Evolutionary conservation across 2,797 vertebrate genomes (phyloP).

Genomic region (Spinus olivaceus): DNA sequence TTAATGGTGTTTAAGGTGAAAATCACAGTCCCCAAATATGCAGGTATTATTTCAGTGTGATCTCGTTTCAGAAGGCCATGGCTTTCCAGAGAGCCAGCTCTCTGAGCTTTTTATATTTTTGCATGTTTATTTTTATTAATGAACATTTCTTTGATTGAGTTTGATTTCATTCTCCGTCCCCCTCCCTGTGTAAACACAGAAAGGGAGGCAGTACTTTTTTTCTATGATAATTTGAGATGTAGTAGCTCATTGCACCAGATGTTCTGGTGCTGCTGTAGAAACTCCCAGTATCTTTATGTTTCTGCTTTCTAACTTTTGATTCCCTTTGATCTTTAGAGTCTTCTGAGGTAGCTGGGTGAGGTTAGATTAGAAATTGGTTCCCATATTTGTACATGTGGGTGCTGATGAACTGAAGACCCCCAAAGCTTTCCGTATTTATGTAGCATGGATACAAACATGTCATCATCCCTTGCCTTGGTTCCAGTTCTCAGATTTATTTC

Average conservation of each 20-base stretch:
- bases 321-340: background rate
- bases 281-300: background rate
- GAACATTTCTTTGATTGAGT: background rate
- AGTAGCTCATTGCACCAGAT: background rate
- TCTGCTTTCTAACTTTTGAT: background rate
- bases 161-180: background rate
- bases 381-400: background rate
- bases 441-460: background rate
- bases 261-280: background rate
- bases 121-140: background rate
- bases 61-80: background rate
- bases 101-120: background rate
- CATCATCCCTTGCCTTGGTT: background rate
- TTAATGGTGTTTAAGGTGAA: background rate
- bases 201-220: background rate
- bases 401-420: background rate
- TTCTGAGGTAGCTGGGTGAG: background rate
- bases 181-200: background rate
- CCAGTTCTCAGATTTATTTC: background rate
- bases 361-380: background rate
- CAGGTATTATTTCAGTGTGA: background rate
- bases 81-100: background rate
- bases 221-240: background rate
- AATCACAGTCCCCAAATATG: background rate
- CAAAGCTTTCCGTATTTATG: background rate